A percentile compares a stretch with the other conserved stretches of the same genome.
Conservation (phyloP, 2,797 vertebrate species). For the Trichosurus vulpecula region DNA sequence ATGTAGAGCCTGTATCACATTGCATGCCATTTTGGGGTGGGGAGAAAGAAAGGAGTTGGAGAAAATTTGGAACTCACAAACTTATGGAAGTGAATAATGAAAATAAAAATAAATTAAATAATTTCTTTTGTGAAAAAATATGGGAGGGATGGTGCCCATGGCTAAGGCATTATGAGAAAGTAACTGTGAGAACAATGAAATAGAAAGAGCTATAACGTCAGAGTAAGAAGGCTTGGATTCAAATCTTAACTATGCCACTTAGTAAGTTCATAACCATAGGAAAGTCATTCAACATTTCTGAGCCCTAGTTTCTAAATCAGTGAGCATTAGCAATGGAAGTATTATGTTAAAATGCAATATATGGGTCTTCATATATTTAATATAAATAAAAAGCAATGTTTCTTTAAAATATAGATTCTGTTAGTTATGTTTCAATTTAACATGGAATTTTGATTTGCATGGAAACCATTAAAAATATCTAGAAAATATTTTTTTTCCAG, state of each 20-base stretch:
- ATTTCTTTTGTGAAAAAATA: too few species aligned
- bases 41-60: too few species aligned
- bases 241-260: not conserved
- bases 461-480: conserved; percentile 18
- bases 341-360: not conserved
- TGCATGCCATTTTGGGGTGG: too few species aligned
- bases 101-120: too few species aligned
- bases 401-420: not conserved
- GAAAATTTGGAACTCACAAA: too few species aligned
- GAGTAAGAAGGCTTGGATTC: not conserved
- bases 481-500: conserved; percentile 28
- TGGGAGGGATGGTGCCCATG: not conserved
- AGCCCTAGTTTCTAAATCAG: not conserved
- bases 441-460: conserved; percentile 39
- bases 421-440: conserved; percentile 33
- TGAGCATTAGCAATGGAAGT: not conserved
- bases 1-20: too few species aligned
- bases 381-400: conserved; percentile 36
- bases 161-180: not conserved
- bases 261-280: not conserved
- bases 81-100: too few species aligned
- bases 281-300: not conserved
- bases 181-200: not conserved
- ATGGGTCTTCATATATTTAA: conserved; percentile 23
- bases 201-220: not conserved